phyloP scores from a whole-genome alignment of 2,888 invertebrate genomes.

The Drosophila pseudotalamancana region DNA sequence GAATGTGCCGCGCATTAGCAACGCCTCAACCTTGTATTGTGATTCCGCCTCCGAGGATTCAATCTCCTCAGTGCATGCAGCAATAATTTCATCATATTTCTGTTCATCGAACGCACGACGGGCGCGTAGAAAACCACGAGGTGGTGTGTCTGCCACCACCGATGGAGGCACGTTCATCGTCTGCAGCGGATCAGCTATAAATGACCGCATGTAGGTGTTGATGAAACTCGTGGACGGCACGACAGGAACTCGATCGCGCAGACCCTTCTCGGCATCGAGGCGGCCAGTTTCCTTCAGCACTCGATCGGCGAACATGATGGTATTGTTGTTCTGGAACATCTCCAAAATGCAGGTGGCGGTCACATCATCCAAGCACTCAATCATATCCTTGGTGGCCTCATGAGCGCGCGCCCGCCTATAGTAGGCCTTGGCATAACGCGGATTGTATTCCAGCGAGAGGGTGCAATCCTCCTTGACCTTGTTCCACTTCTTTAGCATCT shows the following conservation, averaged over 20 bases:
- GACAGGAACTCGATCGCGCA: constrained; percentile 88
- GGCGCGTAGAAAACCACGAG: constrained; percentile 89
- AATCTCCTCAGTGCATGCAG: constrained; percentile 92
- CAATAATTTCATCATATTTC: constrained; percentile 91
- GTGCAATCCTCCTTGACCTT: constrained; percentile 94
- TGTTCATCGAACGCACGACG: constrained; percentile 88
- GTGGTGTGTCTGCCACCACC: constrained; percentile 49
- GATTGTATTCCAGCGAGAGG: constrained; percentile 92
- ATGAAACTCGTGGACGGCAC: constrained; percentile 95
- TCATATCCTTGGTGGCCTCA: constrained; percentile 92
- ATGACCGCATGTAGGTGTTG: constrained; percentile 94
- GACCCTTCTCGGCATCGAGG: constrained; percentile 90
- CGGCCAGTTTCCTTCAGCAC: constrained; percentile 90
- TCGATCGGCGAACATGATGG: constrained; percentile 93
- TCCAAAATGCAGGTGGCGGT: constrained; percentile 97
- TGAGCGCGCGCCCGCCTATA: constrained; percentile 92
- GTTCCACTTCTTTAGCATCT: constrained; percentile 93
- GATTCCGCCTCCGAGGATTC: constrained; percentile 87
- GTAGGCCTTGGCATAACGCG: constrained; percentile 94
- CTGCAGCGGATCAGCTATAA: constrained; percentile 93
- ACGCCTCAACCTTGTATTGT: constrained; percentile 88
- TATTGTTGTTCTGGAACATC: constrained; percentile 92
- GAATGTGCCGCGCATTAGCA: constrained; percentile 93
- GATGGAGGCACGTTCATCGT: constrained; percentile 83
- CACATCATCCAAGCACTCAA: constrained; percentile 94